Evolutionary conservation across 2,888 invertebrate genomes (phyloP), one percentile per base, ranked within the genome.

Genomic region (Apodemia hepburni): DNA sequence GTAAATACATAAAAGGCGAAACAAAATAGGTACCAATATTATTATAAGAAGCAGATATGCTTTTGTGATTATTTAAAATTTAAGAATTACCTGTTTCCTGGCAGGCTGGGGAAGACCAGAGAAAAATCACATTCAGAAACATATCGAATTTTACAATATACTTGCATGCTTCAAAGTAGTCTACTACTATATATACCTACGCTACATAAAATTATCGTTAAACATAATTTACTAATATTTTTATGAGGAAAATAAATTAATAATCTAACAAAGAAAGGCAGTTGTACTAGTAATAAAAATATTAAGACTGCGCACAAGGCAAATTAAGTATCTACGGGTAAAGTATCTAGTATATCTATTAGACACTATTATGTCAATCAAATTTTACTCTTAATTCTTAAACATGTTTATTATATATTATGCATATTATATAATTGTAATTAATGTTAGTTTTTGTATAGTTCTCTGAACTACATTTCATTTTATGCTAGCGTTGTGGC

Each of bases 31-130:
- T 45, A 45, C 45, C n/a, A 54, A 54, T 7, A 9, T 27, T n/a
- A 51, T 15, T 51, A 18, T 54, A 12, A 54, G 27, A 27, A 54
- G 15, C 27, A 54, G 27, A 27, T 15, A 27, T 54, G 15, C 15
- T 12, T 54, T 27, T 29, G 6, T 6, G 15, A 27, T 29, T 22
- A 27, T 29, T 7, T 54, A 5, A 27, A 27, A 15, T 27, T 12
- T 29, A 6, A 54, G 27, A 22, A 58, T 90, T 92, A 92, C 92
- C 92, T 92, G 92, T 86, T 79, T 92, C 92, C 92, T 92, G 92
- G 92, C 92, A 92, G 91, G 92, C 92, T 92, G 92, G 76, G 89
- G 74, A 91, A 92, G 92, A 91, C 78, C 84, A 91, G 85, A 92
- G 87, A 91, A 90, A 45, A 85, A 87, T 85, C 88, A 91, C 90